Conservation (phyloP, 2,888 invertebrate species). For the Hyposoter dolosus region DNA sequence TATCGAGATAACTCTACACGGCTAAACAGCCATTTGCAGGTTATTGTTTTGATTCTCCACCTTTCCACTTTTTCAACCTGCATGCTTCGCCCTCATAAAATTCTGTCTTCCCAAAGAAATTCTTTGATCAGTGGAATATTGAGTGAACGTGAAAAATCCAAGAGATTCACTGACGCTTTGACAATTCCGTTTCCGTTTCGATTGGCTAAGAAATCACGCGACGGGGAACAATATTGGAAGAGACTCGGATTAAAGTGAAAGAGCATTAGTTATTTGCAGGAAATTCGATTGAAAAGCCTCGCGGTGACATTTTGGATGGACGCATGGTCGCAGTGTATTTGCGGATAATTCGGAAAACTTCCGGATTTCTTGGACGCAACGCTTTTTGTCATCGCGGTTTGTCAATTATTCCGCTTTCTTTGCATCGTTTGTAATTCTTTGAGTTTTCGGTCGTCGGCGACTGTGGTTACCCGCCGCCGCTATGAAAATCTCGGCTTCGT, state of each 20-base stretch:
- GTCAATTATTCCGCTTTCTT: slow-evolving; percentile 20
- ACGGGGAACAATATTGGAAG: background rate
- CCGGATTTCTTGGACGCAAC: slow-evolving; percentile 7
- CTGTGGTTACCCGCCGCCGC: slow-evolving; percentile 58
- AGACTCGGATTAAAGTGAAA: background rate
- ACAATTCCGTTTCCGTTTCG: background rate
- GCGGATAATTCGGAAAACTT: slow-evolving; percentile 31
- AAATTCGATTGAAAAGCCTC: background rate
- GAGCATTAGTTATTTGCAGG: background rate
- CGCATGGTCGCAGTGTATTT: background rate
- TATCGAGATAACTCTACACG: background rate
- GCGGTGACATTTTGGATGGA: background rate
- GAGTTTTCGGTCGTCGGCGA: slow-evolving; percentile 41
- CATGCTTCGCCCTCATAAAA: background rate
- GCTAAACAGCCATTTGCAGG: background rate
- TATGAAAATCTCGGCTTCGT: slow-evolving; percentile 70
- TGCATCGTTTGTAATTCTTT: slow-evolving; percentile 16
- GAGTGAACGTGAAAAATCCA: background rate
- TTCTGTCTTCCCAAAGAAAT: background rate
- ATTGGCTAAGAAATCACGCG: background rate
- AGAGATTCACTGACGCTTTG: background rate
- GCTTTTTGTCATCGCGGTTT: background rate
- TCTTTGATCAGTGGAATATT: background rate
- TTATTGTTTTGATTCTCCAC: background rate
- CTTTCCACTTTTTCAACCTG: background rate